Evolutionary conservation across 30 jellyfish, hydroid and myxozoan species (phyloP).

Genomic region (Aurelia coerulea): DNA sequence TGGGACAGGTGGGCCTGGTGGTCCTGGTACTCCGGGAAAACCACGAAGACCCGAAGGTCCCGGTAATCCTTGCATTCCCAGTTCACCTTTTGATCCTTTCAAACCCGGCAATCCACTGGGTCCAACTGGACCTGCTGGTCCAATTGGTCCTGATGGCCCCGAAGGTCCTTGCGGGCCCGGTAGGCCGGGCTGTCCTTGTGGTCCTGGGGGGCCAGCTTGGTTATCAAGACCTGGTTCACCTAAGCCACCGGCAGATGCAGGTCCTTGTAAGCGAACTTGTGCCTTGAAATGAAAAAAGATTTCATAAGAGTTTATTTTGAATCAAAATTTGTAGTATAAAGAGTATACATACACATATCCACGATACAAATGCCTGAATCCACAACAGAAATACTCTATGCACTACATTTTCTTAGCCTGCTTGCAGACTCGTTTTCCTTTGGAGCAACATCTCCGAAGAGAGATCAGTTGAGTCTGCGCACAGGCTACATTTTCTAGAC

Average conservation of each 20-base stretch:
- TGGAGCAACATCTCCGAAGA: no score
- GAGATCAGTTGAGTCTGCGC: no score
- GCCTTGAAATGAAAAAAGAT: constrained; percentile 16
- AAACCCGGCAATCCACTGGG: constrained; percentile 56
- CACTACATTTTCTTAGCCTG: no score
- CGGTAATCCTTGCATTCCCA: constrained; percentile 51
- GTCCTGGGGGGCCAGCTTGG: constrained; percentile 65
- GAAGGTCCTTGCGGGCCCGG: constrained; percentile 77
- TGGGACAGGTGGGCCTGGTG: constrained; percentile 38
- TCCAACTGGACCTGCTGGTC: constrained; percentile 75
- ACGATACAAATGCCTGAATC: no score
- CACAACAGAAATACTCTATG: no score
- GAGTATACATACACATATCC: no score
- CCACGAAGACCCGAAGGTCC: constrained; percentile 67
- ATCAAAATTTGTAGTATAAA: no score
- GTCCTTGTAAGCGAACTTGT: constrained; percentile 25
- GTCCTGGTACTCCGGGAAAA: constrained; percentile 39
- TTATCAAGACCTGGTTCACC: constrained; percentile 55
- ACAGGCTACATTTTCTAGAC: no score
- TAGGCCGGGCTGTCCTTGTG: constrained; percentile 76
- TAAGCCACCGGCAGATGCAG: not conserved
- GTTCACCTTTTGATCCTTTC: constrained; percentile 31
- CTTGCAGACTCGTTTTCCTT: no score
- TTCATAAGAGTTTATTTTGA: no score
- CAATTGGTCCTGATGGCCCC: constrained; percentile 78